A percentile compares a stretch with the other conserved stretches of the same genome.
These are phyloP conservation scores for Sminthurides aquaticus DNA, from an alignment of 2,888 invertebrate genomes.

Conservation along the genomic window DNA sequence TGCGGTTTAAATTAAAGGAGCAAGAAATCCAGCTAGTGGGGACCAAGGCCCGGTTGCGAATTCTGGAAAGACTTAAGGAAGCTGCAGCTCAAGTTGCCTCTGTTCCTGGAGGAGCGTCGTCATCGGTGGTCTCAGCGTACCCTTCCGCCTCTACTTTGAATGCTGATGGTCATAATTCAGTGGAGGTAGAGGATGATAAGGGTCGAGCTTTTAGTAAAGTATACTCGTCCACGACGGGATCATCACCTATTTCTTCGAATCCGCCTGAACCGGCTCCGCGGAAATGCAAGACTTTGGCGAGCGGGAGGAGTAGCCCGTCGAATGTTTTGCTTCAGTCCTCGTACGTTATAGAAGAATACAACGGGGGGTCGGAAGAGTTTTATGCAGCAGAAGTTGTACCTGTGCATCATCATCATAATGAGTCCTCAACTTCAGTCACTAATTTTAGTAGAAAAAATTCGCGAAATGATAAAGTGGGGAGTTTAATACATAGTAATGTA, in stretches of 20 bases:
- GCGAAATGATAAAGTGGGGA: background rate
- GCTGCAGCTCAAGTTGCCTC: constrained; percentile 10
- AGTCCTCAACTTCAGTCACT: constrained; percentile 13
- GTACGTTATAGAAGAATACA: constrained; percentile 13
- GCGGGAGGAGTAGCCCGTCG: constrained; percentile 4
- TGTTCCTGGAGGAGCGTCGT: background rate
- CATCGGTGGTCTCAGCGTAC: background rate
- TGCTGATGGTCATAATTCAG: background rate
- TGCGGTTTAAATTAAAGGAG: constrained; percentile 40
- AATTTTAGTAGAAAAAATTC: constrained; percentile 16
- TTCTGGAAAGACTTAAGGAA: constrained; percentile 33
- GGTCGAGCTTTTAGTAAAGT: background rate
- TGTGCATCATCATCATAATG: constrained; percentile 5
- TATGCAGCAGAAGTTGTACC: constrained; percentile 9
- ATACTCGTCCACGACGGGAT: background rate
- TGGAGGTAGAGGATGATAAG: background rate
- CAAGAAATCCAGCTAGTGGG: constrained; percentile 41
- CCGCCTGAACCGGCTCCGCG: constrained; percentile 19
- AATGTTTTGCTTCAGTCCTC: constrained; percentile 11
- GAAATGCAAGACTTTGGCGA: constrained; percentile 15
- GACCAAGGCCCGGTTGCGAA: constrained; percentile 38
- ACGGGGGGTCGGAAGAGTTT: constrained; percentile 1
- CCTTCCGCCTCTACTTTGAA: background rate
- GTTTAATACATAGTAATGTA: background rate
- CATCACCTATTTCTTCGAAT: background rate